Percentiles rank a stretch among this genome's conserved stretches.
Evolutionary conservation across 2,797 vertebrate genomes (phyloP).

Genomic region (Eulemur mongoz): DNA sequence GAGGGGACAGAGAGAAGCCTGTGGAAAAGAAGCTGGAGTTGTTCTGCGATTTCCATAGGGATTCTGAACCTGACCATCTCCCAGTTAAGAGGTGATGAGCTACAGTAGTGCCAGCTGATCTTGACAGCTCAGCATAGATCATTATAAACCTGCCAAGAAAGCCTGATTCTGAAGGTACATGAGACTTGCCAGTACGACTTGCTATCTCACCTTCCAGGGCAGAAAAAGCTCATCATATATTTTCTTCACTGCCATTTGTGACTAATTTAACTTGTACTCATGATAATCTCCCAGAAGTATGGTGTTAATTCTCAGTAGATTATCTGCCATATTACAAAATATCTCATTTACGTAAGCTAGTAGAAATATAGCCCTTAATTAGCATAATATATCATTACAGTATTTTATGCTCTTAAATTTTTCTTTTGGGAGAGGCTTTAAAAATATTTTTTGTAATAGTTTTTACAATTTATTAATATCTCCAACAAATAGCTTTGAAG

Average conservation of each 20-base stretch:
- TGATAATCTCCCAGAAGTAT: constrained; percentile 15
- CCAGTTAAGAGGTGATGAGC: not conserved
- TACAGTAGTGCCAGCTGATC: not conserved
- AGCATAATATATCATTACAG: not conserved
- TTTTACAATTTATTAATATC: not conserved
- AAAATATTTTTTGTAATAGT: not conserved
- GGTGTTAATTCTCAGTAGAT: not conserved
- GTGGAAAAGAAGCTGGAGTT: not conserved
- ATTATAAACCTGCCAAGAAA: not conserved
- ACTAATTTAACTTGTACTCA: not conserved
- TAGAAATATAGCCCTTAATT: constrained; percentile 9
- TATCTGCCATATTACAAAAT: not conserved
- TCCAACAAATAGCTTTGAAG: constrained; percentile 16
- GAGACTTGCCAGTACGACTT: fast-evolving
- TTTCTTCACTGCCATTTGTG: not conserved
- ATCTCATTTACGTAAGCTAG: not conserved
- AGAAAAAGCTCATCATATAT: not conserved
- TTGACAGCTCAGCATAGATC: not conserved
- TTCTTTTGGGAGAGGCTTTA: not conserved
- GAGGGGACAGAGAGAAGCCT: not conserved
- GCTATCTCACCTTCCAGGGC: not conserved
- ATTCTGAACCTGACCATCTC: not conserved
- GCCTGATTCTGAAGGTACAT: not conserved
- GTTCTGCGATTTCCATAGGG: not conserved
- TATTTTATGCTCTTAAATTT: not conserved